Percentiles rank a stretch among this genome's conserved stretches.
Evolutionary conservation across 2,113 vertebrate species (phyloP).

Genomic region (Sphyrna mokarran): DNA sequence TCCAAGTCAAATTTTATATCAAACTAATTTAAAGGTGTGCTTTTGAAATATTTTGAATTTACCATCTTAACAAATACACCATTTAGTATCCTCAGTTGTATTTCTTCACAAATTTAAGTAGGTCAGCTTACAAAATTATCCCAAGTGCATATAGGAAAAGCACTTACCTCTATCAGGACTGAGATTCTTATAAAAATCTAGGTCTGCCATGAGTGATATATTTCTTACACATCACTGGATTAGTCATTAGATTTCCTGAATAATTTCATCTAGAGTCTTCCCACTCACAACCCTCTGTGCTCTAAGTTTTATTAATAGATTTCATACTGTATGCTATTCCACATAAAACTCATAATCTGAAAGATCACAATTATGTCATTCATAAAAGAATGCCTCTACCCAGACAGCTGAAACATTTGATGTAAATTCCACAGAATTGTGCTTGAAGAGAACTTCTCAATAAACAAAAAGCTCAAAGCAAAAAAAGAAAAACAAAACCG

Average conservation of each 20-base stretch:
- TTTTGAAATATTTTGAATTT: not conserved
- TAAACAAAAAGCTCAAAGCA: not conserved
- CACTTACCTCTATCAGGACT: slow-evolving; percentile 84
- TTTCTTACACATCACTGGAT: slow-evolving; percentile 53
- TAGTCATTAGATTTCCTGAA: slow-evolving; percentile 13
- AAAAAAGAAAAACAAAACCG: not conserved
- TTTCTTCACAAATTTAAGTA: not conserved
- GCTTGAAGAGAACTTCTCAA: not conserved
- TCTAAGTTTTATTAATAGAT: slow-evolving; percentile 1
- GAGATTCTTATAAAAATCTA: slow-evolving; percentile 86
- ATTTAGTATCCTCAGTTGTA: not conserved
- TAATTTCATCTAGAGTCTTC: not conserved
- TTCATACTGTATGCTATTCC: not conserved
- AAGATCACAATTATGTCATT: not conserved
- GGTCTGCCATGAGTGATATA: slow-evolving; percentile 80
- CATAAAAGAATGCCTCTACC: not conserved
- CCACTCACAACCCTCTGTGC: not conserved
- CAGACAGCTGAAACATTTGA: not conserved
- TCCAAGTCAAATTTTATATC: not conserved
- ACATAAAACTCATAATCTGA: not conserved
- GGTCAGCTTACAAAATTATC: not conserved
- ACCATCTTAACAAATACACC: not conserved
- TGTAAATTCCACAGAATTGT: not conserved
- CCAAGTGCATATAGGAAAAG: not conserved
- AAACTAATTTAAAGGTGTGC: not conserved